Base-by-base conservation (phyloP, 2,888 invertebrate genomes). In the Alsophila aescularia region DNA sequence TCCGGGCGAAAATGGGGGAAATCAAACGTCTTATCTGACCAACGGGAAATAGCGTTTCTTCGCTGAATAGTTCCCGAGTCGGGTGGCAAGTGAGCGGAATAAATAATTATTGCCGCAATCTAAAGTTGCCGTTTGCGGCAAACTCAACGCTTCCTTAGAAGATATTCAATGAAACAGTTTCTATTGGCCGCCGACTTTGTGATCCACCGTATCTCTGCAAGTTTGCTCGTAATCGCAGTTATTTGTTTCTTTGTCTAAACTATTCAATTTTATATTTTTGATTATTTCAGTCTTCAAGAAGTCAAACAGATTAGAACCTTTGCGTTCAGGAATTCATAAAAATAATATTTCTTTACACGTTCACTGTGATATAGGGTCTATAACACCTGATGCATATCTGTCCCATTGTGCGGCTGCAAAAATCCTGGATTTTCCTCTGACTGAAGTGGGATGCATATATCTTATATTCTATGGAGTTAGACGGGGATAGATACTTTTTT, bases 21-120 rank as follows among this genome's bases (percentile, higher is more conserved):
- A 90, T 91, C 90, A 90, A 88, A 90, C 90, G 91, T 84, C 91
- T 91, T 91, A 91, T 91, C 91, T 90, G 90, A 87, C 90, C 87
- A 81, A 70, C 74, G 85, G 81, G 90, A 87, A 90, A 90, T 90
- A 85, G 88, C 86, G 85, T 89, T 90, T 88, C 90, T 86, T 85
- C 83, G 73, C 72, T 90, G 87, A 90, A 90, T 90, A 88, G 91
- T 90, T 85, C 76, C 79, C 70, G 79, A 85, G 75, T 84, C 83
- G 81, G 79, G 73, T 72, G 74, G 85, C 78, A 84, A 87, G 89
- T 90, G 91, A 90, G 87, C 87, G 84, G 91, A 91, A 91, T 91
- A 90, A 90, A 90, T 91, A 90, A 91, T 90, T 89, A 87, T 86
- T 83, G 85, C 81, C 79, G 81, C 85, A 83, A 90, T 88, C 83